phyloP scores from a whole-genome alignment of 2,888 invertebrate species.

The Hybos culiciformis region DNA sequence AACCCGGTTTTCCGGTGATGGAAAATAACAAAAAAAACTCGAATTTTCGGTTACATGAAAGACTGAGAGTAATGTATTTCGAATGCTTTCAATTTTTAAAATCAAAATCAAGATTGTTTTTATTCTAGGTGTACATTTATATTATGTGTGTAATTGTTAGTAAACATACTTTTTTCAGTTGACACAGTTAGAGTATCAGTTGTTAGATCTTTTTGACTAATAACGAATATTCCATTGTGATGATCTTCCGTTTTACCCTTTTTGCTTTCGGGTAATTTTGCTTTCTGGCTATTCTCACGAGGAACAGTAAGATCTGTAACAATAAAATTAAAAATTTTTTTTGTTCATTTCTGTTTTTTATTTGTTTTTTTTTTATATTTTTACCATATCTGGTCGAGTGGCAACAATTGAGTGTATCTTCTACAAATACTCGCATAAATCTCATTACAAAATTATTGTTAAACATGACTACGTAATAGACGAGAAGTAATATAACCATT shows the following conservation, averaged over 20 bases:
- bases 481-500: slow-evolving; percentile 56
- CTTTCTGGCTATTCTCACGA: slow-evolving; percentile 32
- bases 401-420: slow-evolving; percentile 33
- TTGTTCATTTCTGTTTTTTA: neutral
- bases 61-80: too few species aligned
- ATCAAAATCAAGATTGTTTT: neutral
- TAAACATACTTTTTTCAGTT: neutral
- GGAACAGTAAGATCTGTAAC: slow-evolving; percentile 34
- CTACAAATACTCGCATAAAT: slow-evolving; percentile 29
- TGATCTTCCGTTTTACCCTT: slow-evolving; percentile 1
- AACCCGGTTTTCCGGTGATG: too few species aligned
- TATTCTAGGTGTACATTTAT: neutral
- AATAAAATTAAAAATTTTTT: neutral
- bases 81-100: neutral
- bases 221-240: slow-evolving; percentile 27
- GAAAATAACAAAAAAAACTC: too few species aligned
- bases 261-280: slow-evolving; percentile 25
- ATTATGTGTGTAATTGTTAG: neutral
- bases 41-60: too few species aligned
- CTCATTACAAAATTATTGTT: slow-evolving; percentile 44
- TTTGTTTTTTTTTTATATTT: slow-evolving; percentile 1
- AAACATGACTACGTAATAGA: slow-evolving; percentile 63
- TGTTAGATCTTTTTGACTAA: slow-evolving; percentile 15
- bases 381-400: slow-evolving; percentile 32
- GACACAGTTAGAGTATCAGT: neutral